Base-by-base conservation (phyloP, 1,140 invertebrate species). In the Bathynomus jamesi region DNA sequence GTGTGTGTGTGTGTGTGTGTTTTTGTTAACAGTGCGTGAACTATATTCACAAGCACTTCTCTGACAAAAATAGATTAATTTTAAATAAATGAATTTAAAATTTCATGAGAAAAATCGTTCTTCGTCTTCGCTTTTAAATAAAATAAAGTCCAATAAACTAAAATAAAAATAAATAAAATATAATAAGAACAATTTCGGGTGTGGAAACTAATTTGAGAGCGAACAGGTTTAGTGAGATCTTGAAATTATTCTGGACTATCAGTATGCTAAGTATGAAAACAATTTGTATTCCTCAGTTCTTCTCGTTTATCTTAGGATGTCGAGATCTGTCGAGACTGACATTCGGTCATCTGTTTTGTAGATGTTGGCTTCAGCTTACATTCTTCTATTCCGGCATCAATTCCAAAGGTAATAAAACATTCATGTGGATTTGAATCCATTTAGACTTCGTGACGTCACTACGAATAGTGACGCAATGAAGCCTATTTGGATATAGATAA, bases 401-500 rank as follows among this genome's bases (percentile, higher is more conserved):
- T 53, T 53, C 40, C 40, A 53, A 53, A 53, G 40, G 40, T 53
- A 53, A 53, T 53, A 53, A 53, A 53, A 53, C 40, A 53, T 53
- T 53, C 40, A 53, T 53, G 40, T 53, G 40, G 40, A 53, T 53
- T 53, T 53, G 5, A 53, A 53, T 53, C 40, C 40, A 53, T 53
- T 53, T 53, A 21, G 11, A 21, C 13, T 11, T 21, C 11, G 40
- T 53, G 40, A 53, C 40, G 40, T 53, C 40, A 53, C 5, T n/a
- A n/a, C n/a, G n/a, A n/a, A n/a, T n/a, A n/a, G n/a, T n/a, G n/a
- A n/a, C n/a, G n/a, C n/a, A n/a, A n/a, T n/a, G n/a, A n/a, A n/a
- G n/a, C n/a, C n/a, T n/a, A n/a, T n/a, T n/a, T n/a, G n/a, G n/a
- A n/a, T n/a, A n/a, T n/a, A n/a, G n/a, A n/a, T n/a, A n/a, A n/a